A percentile compares a stretch with the other conserved stretches of the same genome.
Evolutionary conservation across 2,797 vertebrate genomes (phyloP).

Genomic region (Microctenopoma stevenorrisi): DNA sequence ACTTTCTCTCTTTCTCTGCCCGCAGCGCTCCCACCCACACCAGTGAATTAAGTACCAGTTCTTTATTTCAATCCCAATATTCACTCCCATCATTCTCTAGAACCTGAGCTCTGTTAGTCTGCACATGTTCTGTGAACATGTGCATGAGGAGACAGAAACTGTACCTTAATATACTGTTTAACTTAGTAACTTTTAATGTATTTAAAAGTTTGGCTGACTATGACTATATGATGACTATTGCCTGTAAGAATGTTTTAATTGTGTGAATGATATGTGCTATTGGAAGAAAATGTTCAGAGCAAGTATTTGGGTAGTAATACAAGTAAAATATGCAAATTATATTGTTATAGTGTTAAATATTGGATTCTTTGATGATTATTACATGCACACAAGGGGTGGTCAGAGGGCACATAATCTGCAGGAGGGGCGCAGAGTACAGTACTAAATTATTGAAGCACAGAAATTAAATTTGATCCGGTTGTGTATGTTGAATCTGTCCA

Average conservation of each 20-base stretch:
- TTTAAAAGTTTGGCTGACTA: background rate
- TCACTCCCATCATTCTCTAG: conserved; percentile 40
- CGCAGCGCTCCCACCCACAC: conserved; percentile 67
- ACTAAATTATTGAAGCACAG: no score
- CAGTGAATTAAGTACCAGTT: conserved; percentile 57
- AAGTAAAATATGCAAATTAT: background rate
- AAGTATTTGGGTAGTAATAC: background rate
- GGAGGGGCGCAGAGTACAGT: no score
- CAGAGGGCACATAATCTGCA: no score
- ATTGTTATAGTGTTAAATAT: no score
- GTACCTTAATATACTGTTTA: background rate
- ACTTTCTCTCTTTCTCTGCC: conserved; percentile 60
- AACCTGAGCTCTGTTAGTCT: conserved; percentile 19
- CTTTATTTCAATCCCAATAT: conserved; percentile 62
- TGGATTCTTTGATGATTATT: no score
- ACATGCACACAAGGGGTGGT: no score
- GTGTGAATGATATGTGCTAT: background rate
- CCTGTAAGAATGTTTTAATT: background rate
- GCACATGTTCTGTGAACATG: conserved; percentile 12
- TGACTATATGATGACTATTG: background rate
- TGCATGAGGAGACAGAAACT: conserved; percentile 12
- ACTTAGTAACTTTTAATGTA: background rate
- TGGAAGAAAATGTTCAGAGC: background rate
- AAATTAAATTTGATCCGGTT: no score
- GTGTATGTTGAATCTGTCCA: no score